These are phyloP conservation scores for Romanogobio albipinnatus DNA, from an alignment of 2,113 vertebrate species.

Conservation along the genomic window DNA sequence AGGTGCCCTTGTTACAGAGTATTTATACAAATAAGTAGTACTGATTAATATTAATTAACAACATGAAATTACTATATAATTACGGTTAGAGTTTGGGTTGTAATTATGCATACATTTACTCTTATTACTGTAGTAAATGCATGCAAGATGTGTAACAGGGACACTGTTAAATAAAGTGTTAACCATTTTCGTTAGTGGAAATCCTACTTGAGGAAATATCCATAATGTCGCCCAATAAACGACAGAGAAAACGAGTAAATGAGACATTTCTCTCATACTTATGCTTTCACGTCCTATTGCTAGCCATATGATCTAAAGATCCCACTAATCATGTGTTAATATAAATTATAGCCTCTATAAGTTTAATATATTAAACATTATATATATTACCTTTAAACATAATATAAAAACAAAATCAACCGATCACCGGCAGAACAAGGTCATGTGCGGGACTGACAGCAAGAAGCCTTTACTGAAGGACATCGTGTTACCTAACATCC, in stretches of 20 bases:
- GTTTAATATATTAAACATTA: not conserved
- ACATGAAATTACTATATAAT: no score
- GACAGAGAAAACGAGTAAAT: not conserved
- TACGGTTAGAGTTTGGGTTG: no score
- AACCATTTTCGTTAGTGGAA: not conserved
- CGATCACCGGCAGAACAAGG: constrained; percentile 35
- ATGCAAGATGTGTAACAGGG: no score
- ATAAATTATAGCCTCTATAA: not conserved
- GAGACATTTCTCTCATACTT: not conserved
- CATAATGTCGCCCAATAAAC: not conserved
- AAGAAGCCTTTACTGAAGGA: constrained; percentile 25
- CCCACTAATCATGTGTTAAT: not conserved
- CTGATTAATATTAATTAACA: no score
- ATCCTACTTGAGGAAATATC: not conserved
- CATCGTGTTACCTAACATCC: not conserved
- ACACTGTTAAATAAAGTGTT: no score
- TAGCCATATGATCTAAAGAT: not conserved
- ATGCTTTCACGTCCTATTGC: not conserved
- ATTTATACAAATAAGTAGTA: no score
- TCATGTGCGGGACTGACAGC: constrained; percentile 27
- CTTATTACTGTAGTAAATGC: no score
- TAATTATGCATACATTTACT: no score
- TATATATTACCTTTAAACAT: no score
- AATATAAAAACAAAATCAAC: not conserved
- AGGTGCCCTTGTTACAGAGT: no score